Evolutionary conservation across 2,797 vertebrate species (phyloP).

Genomic region (Sebastes vulpes): DNA sequence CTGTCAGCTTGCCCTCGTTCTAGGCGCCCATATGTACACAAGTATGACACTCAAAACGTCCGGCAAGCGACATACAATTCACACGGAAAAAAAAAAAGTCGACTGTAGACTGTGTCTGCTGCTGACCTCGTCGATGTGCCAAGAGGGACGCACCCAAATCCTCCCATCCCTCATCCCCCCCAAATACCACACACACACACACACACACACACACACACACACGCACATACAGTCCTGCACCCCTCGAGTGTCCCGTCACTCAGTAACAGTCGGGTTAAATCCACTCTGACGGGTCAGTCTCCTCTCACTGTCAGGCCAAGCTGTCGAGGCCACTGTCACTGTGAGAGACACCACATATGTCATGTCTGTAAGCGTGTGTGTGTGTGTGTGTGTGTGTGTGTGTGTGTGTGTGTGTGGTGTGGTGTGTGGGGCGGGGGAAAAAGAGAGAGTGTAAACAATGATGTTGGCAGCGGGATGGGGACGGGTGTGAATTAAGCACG

Average conservation of each 20-base stretch:
- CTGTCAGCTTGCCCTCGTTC: slow-evolving; percentile 60
- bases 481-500: slow-evolving; percentile 14
- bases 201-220: background rate
- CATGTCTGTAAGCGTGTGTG: background rate
- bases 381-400: background rate
- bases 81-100: slow-evolving; percentile 13
- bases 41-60: slow-evolving; percentile 11
- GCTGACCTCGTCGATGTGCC: slow-evolving; percentile 10
- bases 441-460: slow-evolving; percentile 9
- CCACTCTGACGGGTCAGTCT: slow-evolving; percentile 56
- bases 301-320: slow-evolving; percentile 62
- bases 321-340: slow-evolving; percentile 49
- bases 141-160: slow-evolving; percentile 11
- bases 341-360: slow-evolving; percentile 57
- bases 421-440: too few relatives aligned
- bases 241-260: background rate
- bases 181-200: slow-evolving; percentile 3
- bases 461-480: background rate
- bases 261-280: slow-evolving; percentile 61
- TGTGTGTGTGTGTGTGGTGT: background rate
- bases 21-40: slow-evolving; percentile 45
- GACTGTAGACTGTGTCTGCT: slow-evolving; percentile 6
- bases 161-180: background rate
- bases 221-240: background rate
- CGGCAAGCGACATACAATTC: slow-evolving; percentile 17